Evolutionary conservation across 2,888 invertebrate genomes (phyloP).

Genomic region (Diaphora mendica): DNA sequence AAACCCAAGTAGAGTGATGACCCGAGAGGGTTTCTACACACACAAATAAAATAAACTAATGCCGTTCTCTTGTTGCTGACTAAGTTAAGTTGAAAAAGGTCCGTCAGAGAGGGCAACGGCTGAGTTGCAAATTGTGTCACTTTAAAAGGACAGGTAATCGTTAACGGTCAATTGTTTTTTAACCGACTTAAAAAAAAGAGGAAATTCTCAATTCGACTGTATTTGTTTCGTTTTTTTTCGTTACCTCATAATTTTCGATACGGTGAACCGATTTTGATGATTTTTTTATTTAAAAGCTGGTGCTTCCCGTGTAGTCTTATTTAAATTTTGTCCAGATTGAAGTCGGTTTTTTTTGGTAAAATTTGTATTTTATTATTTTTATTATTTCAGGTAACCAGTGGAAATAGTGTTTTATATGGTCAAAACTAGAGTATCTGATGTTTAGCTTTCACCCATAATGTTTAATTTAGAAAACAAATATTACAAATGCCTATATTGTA

Average conservation of each 20-base stretch:
- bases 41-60: not conserved
- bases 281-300: no score
- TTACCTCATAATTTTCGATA: no score
- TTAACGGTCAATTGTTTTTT: not conserved
- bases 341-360: no score
- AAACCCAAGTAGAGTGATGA: not conserved
- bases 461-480: no score
- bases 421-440: not conserved
- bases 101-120: not conserved
- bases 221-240: no score
- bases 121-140: not conserved
- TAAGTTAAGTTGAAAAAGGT: not conserved
- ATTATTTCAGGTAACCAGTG: not conserved
- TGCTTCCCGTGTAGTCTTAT: no score
- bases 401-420: not conserved
- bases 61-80: not conserved
- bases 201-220: no score
- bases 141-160: not conserved
- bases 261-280: no score
- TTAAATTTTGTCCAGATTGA: no score
- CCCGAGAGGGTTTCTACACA: not conserved
- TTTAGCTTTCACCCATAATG: not conserved
- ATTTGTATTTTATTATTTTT: no score
- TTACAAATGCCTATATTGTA: no score
- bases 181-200: no score